Evolutionary conservation across 2,888 invertebrate genomes (phyloP).

Genomic region (Pristionchus exspectatus): DNA sequence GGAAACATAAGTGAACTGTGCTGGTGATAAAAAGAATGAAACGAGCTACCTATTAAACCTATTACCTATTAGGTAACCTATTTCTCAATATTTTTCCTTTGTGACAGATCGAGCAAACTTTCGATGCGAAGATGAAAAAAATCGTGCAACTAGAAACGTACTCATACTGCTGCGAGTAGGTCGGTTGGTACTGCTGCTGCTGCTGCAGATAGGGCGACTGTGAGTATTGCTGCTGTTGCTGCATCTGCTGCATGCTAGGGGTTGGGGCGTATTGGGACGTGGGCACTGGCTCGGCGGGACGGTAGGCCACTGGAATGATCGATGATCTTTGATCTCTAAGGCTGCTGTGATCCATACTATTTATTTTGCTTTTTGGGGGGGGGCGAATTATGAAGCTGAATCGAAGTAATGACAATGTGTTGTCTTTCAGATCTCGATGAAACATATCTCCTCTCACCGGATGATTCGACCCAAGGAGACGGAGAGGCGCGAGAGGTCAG

Average conservation of each 20-base stretch:
- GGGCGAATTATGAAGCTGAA: not conserved
- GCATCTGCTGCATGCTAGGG: slow-evolving; percentile 14
- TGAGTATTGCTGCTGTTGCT: slow-evolving; percentile 13
- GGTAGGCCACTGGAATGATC: slow-evolving; percentile 24
- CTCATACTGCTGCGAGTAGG: slow-evolving; percentile 52
- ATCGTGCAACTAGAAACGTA: not conserved
- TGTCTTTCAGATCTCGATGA: not conserved
- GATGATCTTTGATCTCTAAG: not conserved
- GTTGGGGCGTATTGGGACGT: not conserved
- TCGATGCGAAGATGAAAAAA: too few species aligned
- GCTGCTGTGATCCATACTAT: not conserved
- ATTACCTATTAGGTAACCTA: too few species aligned
- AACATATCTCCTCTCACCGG: slow-evolving; percentile 13
- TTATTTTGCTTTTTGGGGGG: not conserved
- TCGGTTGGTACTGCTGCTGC: slow-evolving; percentile 33
- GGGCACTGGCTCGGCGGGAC: slow-evolving; percentile 46
- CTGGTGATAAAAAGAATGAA: too few species aligned
- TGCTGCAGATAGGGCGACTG: slow-evolving; percentile 16
- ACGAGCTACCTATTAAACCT: too few species aligned
- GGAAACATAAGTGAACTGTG: too few species aligned
- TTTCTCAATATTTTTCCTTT: not conserved
- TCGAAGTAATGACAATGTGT: not conserved
- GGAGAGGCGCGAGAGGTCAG: slow-evolving; percentile 36
- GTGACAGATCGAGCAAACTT: too few species aligned
- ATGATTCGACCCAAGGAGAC: slow-evolving; percentile 45